Evolutionary conservation across 2,113 vertebrate species (phyloP), one percentile per base, ranked within the genome.

Genomic region (Poeciliopsis turrubarensis): DNA sequence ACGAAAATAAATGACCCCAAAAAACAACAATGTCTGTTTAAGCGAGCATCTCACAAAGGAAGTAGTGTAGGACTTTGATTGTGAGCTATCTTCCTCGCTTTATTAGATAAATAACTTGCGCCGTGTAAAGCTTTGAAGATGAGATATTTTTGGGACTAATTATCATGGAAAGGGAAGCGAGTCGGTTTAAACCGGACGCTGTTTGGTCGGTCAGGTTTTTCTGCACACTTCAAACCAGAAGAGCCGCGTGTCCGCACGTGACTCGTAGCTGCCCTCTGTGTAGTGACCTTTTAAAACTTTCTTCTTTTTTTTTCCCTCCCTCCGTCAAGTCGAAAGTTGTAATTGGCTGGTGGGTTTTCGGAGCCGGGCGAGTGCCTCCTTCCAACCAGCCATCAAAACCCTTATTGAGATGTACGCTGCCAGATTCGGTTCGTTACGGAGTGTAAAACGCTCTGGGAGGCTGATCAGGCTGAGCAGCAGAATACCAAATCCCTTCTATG

Each of bases 401-500:
- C 39, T 30, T 37, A 66, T 34, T 47, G 54, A 81, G 77, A 79
- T 73, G 68, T 75, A 69, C 65, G 71, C 63, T 77, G 79, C 75
- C 72, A 61, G 75, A 85, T 70, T 51, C 72, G 29, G 76, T 29
- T 70, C 41, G 60, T 79, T 68, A 77, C 31, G 13, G 75, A 60
- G 82, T 77, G 79, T 81, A 37, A 86, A 77, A 78, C 69, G 77
- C 76, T 83, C 68, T 39, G 70, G 81, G 81, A 82, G 80, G 26
- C 65, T 39, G 83, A 85, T 89, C 83, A 51, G 72, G 80, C 84
- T 87, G 85, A 91, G 87, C 68, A 34, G 83, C 60, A 47, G 86
- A 90, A 91, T 83, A 84, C 77, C 85, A 82, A 89, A 87, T 85
- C 51, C 75, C 78, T 77, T 83, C 73, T 81, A 79, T 80, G 89